Percentiles rank a stretch among this genome's conserved stretches.
These are phyloP conservation scores for Capreolus pygargus DNA, from an alignment of 2,113 vertebrate species.

Conservation along the genomic window DNA sequence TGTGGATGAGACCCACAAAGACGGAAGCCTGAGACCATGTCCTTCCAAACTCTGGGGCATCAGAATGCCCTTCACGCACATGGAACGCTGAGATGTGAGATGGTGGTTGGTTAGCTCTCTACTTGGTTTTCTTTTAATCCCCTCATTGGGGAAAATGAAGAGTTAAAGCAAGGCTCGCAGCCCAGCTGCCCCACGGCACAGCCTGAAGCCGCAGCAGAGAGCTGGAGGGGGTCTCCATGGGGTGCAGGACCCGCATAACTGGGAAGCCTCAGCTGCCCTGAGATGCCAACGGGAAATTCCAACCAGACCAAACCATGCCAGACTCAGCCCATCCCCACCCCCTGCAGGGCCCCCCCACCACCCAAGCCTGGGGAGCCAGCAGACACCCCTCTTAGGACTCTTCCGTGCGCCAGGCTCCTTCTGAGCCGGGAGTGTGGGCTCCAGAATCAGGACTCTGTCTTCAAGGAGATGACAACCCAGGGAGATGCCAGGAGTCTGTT, in stretches of 20 bases:
- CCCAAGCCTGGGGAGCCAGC: background rate
- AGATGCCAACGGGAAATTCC: background rate
- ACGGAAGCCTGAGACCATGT: background rate
- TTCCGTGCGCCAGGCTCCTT: background rate
- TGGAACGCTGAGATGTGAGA: background rate
- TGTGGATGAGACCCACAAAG: background rate
- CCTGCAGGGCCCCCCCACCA: too few species aligned
- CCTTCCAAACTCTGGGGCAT: background rate
- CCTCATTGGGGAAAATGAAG: background rate
- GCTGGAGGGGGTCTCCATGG: background rate
- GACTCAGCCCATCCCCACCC: accelerated
- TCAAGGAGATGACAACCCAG: background rate
- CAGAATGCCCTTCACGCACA: background rate
- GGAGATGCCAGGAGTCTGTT: background rate
- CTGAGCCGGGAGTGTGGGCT: background rate
- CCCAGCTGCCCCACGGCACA: accelerated
- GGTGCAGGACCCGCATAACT: accelerated
- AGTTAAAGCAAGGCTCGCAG: background rate
- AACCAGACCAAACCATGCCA: background rate
- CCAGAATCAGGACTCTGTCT: background rate
- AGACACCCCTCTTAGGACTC: background rate
- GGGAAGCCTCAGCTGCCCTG: background rate
- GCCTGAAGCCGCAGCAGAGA: background rate
- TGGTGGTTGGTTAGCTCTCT: background rate
- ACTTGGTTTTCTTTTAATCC: background rate